phyloP scores from a whole-genome alignment of 2,888 invertebrate species.

The Opisthograptis luteolata region DNA sequence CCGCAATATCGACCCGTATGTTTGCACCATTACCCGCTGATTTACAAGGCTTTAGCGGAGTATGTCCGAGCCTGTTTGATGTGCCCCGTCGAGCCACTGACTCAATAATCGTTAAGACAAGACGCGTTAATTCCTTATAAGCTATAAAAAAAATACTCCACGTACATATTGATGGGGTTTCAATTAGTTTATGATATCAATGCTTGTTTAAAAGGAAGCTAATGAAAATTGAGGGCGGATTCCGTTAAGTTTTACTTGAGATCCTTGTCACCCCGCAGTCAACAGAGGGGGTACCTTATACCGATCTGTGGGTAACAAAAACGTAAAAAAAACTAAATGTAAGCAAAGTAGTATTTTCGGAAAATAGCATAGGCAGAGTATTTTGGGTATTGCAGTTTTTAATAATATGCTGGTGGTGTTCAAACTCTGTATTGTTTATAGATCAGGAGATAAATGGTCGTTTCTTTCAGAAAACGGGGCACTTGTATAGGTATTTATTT shows the following conservation, averaged over 20 bases:
- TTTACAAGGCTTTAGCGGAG: conserved; percentile 68
- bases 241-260: conserved; percentile 18
- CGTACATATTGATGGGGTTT: conserved; percentile 53
- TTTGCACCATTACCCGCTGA: conserved; percentile 60
- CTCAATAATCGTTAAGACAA: conserved; percentile 78
- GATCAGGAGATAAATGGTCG: too few relatives aligned
- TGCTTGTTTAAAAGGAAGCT: conserved; percentile 26
- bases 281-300: too few relatives aligned
- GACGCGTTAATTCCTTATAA: conserved; percentile 63
- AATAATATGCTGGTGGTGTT: too few relatives aligned
- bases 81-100: conserved; percentile 59
- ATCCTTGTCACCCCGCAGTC: too few relatives aligned
- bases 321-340: too few relatives aligned
- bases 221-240: conserved; percentile 20
- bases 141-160: conserved; percentile 51
- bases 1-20: conserved; percentile 47
- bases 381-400: too few relatives aligned
- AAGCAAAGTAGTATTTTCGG: too few relatives aligned
- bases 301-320: too few relatives aligned
- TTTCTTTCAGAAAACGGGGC: too few relatives aligned
- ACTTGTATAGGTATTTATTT: too few relatives aligned
- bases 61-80: conserved; percentile 54
- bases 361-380: too few relatives aligned
- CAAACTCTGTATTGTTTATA: too few relatives aligned
- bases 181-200: conserved; percentile 54